A percentile compares a stretch with the other conserved stretches of the same genome.
These are phyloP conservation scores for Labroides dimidiatus DNA, from an alignment of 2,797 vertebrate genomes.

Conservation along the genomic window DNA sequence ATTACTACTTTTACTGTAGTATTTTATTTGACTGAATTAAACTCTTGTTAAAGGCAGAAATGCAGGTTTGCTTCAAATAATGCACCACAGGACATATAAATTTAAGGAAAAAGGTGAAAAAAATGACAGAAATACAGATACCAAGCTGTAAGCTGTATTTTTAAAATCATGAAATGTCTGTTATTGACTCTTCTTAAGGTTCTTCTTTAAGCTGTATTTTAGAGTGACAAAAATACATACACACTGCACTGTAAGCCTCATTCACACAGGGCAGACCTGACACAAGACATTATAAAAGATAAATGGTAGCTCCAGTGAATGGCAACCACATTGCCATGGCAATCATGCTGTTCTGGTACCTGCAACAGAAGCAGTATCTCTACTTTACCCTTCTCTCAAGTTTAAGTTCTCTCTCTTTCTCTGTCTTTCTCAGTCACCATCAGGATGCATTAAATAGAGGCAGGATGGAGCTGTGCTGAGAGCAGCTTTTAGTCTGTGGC, in stretches of 20 bases:
- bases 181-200: not conserved
- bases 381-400: not conserved
- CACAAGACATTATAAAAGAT: constrained; percentile 4
- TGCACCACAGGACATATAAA: too few relatives aligned
- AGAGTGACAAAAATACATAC: not conserved
- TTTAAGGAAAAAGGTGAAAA: too few relatives aligned
- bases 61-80: too few relatives aligned
- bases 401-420: not conserved
- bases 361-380: constrained; percentile 13
- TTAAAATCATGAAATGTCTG: not conserved
- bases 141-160: too few relatives aligned
- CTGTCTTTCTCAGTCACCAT: constrained; percentile 26
- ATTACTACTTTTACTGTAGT: too few relatives aligned
- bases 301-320: constrained; percentile 8
- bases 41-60: too few relatives aligned
- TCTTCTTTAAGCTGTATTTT: not conserved
- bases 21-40: too few relatives aligned
- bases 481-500: constrained; percentile 46
- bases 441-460: constrained; percentile 38
- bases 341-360: constrained; percentile 3
- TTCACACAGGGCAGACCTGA: not conserved
- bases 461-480: constrained; percentile 35
- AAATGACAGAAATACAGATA: too few relatives aligned
- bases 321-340: constrained; percentile 15
- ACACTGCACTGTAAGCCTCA: not conserved